Conservation (phyloP, 2,113 vertebrate genomes). For the Tachuris rubrigastra region DNA sequence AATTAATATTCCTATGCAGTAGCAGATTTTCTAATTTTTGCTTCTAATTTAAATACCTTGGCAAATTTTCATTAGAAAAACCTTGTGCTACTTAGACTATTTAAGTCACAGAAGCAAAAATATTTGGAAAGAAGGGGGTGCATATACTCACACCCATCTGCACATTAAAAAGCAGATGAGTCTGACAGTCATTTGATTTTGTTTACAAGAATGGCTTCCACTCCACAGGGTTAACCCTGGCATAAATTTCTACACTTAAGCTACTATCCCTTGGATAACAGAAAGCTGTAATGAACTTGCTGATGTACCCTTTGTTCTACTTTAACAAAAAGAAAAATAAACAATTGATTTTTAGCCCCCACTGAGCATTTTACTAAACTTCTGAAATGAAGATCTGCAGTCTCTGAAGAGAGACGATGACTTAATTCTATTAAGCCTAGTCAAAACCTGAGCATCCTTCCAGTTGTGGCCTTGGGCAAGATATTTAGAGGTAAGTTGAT, state of each 20-base stretch:
- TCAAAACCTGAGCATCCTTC: not conserved
- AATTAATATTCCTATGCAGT: constrained; percentile 53
- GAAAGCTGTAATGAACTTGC: not conserved
- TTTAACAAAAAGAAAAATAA: not conserved
- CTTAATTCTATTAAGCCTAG: not conserved
- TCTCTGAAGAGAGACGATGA: not conserved
- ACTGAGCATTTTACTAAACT: not conserved
- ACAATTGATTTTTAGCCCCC: not conserved
- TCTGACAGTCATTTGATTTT: not conserved
- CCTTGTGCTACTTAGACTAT: not conserved
- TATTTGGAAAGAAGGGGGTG: not conserved
- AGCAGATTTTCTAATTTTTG: constrained; percentile 45
- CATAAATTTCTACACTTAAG: not conserved
- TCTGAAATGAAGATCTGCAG: not conserved
- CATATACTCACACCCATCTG: too few species aligned
- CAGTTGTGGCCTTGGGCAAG: not conserved
- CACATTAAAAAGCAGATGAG: not conserved
- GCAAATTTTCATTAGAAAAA: constrained; percentile 34
- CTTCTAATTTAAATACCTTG: constrained; percentile 43
- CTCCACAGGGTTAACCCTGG: not conserved
- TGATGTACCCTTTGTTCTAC: not conserved
- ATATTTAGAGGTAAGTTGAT: not conserved
- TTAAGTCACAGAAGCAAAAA: not conserved
- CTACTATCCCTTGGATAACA: not conserved
- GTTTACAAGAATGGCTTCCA: not conserved